Conservation (phyloP, 2,888 invertebrate species). For the Dendrolimus houi region DNA sequence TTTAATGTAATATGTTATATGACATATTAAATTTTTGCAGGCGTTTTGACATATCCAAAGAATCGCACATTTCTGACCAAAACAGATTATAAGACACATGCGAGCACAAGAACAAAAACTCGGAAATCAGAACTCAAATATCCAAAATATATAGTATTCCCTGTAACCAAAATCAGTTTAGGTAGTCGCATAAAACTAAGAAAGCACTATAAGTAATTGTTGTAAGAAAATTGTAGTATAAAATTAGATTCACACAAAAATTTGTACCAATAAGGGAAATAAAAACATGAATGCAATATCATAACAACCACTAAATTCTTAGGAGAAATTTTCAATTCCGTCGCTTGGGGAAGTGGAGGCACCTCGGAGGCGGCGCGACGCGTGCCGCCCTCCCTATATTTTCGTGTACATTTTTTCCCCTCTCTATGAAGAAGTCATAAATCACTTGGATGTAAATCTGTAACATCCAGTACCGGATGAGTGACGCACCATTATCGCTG, state of each 20-base stretch:
- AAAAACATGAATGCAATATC: not conserved
- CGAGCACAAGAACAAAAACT: too few relatives aligned
- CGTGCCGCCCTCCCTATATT: conserved; percentile 34
- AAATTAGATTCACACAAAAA: not conserved
- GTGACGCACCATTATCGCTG: conserved; percentile 71
- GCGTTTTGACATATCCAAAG: too few relatives aligned
- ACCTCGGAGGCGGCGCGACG: conserved; percentile 16
- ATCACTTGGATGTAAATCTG: conserved; percentile 74
- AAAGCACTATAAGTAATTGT: too few relatives aligned
- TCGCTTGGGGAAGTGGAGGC: conserved; percentile 20
- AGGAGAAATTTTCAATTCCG: conserved; percentile 30
- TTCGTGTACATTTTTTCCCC: conserved; percentile 62
- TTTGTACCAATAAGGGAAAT: not conserved
- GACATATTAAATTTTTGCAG: too few relatives aligned
- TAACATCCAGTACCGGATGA: conserved; percentile 68
- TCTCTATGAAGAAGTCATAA: conserved; percentile 74
- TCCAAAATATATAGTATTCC: too few relatives aligned
- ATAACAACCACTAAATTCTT: conserved; percentile 24
- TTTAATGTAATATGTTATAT: too few relatives aligned
- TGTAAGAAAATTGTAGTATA: too few relatives aligned
- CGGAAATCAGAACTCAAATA: too few relatives aligned
- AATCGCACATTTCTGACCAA: too few relatives aligned
- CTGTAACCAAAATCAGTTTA: too few relatives aligned
- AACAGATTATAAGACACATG: too few relatives aligned
- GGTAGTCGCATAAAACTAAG: too few relatives aligned